phyloP scores from a whole-genome alignment of 2,797 vertebrate species.

The Podarcis siculus region DNA sequence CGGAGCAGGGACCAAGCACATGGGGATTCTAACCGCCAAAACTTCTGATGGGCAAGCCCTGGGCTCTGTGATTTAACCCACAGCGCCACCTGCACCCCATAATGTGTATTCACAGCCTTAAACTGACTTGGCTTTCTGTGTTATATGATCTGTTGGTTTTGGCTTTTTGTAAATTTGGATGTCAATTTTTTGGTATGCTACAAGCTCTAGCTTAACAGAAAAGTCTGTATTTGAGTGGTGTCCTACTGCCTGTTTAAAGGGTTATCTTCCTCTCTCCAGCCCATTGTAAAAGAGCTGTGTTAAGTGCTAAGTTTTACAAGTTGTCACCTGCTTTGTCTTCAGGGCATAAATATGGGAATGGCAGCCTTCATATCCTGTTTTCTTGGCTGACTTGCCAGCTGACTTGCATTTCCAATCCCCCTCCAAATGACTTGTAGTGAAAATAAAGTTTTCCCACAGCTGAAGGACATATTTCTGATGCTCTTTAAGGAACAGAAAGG shows the following conservation, averaged over 20 bases:
- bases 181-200: background rate
- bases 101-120: no score
- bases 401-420: conserved; percentile 49
- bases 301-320: background rate
- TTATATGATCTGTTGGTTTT: background rate
- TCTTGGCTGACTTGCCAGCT: conserved; percentile 32
- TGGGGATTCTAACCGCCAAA: no score
- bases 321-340: background rate
- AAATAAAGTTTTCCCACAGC: conserved; percentile 56
- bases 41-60: no score
- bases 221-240: conserved; percentile 17
- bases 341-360: background rate
- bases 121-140: background rate
- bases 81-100: no score
- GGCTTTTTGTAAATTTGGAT: conserved; percentile 14
- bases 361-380: conserved; percentile 16
- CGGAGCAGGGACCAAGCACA: no score
- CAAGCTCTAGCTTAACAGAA: conserved; percentile 42
- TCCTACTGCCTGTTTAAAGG: background rate
- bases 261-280: background rate
- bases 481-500: conserved; percentile 20
- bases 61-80: no score
- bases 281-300: background rate
- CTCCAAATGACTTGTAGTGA: conserved; percentile 38
- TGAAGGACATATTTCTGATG: conserved; percentile 38